phyloP scores from a whole-genome alignment of 1,140 invertebrate genomes.

The Nilaparvata lugens region DNA sequence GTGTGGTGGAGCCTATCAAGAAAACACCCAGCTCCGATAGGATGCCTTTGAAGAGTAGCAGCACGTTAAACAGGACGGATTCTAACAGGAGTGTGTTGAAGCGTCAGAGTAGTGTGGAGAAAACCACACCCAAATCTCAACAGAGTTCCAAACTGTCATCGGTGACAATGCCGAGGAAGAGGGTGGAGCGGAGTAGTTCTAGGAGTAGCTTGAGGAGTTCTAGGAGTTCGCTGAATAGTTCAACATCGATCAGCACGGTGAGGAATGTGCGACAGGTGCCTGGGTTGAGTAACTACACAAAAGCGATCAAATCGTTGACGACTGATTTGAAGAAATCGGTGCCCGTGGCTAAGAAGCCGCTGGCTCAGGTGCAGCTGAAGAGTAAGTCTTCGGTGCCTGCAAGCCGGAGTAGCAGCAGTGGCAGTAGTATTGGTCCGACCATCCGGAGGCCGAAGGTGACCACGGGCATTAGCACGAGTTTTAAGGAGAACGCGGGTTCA shows the following conservation, averaged over 20 bases:
- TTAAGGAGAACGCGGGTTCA: constrained; percentile 34
- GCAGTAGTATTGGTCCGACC: constrained; percentile 50
- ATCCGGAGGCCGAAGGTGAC: constrained; percentile 20
- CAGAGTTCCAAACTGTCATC: constrained; percentile 1
- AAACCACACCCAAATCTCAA: constrained; percentile 2
- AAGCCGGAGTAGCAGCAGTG: constrained; percentile 60
- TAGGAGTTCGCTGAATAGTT: constrained; percentile 69
- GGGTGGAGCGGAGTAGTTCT: constrained; percentile 51
- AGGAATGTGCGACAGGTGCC: constrained; percentile 45
- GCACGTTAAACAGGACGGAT: background rate
- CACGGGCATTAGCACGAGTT: constrained; percentile 30
- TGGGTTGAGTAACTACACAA: constrained; percentile 29
- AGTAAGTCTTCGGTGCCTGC: constrained; percentile 44
- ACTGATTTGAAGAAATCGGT: constrained; percentile 27
- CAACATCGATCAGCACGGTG: constrained; percentile 69
- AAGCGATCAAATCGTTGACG: constrained; percentile 31
- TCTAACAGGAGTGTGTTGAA: background rate
- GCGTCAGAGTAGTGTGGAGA: constrained; percentile 5
- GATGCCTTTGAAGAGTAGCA: background rate
- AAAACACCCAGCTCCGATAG: constrained; percentile 4
- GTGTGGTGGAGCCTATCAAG: background rate
- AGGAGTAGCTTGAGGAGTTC: constrained; percentile 69
- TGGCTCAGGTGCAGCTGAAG: constrained; percentile 26
- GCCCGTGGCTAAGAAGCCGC: constrained; percentile 31
- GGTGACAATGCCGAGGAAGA: constrained; percentile 14